Percentiles rank a stretch among this genome's conserved stretches.
phyloP scores from a whole-genome alignment of 2,797 vertebrate genomes.

The Pseudochirops cupreus region DNA sequence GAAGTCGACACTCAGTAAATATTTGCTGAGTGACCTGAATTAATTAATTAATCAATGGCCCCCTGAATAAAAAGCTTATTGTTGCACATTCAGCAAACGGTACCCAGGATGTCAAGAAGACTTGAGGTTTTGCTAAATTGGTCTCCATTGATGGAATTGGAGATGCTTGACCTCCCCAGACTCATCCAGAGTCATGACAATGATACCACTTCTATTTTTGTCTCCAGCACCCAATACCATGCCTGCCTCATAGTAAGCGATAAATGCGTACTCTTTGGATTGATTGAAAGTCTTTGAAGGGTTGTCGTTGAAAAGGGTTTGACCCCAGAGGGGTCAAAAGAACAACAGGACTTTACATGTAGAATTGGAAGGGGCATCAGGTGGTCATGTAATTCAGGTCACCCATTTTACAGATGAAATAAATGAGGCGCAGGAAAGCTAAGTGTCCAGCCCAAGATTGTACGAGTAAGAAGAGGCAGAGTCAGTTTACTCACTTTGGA shows the following conservation, averaged over 20 bases:
- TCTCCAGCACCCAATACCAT: too few relatives aligned
- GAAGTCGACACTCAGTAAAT: neutral
- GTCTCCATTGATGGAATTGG: neutral
- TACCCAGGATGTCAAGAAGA: neutral
- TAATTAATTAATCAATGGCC: neutral
- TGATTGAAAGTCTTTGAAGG: neutral
- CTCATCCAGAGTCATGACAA: neutral
- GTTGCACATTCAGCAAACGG: neutral
- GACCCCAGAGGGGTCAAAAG: neutral
- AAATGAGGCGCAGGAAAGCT: neutral
- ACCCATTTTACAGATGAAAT: neutral
- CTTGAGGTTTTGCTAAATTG: neutral
- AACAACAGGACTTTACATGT: neutral
- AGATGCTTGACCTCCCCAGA: conserved; percentile 1
- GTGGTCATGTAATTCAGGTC: neutral
- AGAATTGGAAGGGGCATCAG: neutral
- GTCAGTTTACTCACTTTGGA: neutral
- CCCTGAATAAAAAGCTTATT: accelerated
- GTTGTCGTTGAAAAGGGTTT: neutral
- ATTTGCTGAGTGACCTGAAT: accelerated
- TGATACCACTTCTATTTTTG: accelerated
- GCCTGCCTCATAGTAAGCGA: neutral
- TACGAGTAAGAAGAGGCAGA: neutral
- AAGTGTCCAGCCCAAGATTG: neutral
- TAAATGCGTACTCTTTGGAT: neutral